Conservation (phyloP, 2,113 vertebrate species). For the Petaurus breviceps region DNA sequence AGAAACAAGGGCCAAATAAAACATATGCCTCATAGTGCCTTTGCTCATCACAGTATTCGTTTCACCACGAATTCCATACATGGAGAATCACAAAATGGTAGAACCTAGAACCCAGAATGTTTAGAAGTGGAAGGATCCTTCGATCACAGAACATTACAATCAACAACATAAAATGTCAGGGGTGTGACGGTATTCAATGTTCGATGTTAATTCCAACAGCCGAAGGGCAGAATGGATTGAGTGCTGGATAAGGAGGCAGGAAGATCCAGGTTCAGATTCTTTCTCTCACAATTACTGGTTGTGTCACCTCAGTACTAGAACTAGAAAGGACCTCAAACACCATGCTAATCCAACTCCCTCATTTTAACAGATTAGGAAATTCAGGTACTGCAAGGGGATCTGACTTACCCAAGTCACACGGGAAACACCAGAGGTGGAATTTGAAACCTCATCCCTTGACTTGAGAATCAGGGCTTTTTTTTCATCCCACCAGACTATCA, state of each 20-base stretch:
- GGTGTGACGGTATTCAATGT: not conserved
- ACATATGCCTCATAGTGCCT: slow-evolving; percentile 69
- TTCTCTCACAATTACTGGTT: not conserved
- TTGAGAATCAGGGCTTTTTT: not conserved
- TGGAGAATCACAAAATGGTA: not conserved
- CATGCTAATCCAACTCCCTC: not conserved
- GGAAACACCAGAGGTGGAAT: not conserved
- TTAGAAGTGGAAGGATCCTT: not conserved
- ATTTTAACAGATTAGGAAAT: not conserved
- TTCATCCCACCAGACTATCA: not conserved
- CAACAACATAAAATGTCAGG: not conserved
- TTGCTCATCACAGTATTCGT: not conserved
- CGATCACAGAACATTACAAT: not conserved
- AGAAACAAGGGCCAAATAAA: slow-evolving; percentile 72
- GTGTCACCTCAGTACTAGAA: not conserved
- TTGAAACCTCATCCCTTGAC: not conserved
- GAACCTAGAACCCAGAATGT: not conserved
- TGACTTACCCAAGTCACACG: not conserved
- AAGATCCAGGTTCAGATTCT: not conserved
- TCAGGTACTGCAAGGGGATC: not conserved
- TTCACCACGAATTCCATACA: not conserved
- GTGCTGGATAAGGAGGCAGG: not conserved
- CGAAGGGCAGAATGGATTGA: not conserved
- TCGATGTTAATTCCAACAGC: not conserved
- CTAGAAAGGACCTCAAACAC: not conserved